Evolutionary conservation across 64 coral and sea anemone genomes (phyloP).

Genomic region (Actinia equina): DNA sequence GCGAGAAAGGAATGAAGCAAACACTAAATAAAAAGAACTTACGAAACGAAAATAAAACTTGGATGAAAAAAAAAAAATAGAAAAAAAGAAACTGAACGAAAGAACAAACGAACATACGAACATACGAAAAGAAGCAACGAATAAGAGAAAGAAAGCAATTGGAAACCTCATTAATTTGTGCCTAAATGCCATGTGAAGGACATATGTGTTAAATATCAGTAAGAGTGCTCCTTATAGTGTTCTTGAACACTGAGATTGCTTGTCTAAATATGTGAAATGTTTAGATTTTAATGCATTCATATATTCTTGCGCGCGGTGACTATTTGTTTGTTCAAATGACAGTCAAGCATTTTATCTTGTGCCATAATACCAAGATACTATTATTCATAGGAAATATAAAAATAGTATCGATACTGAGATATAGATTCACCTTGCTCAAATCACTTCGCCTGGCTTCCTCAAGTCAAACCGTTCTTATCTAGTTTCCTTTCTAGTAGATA

Average conservation of each 20-base stretch:
- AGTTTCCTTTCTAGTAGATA: not conserved
- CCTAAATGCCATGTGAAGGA: not conserved
- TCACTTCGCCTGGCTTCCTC: not conserved
- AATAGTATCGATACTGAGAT: not conserved
- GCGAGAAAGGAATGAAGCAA: no score
- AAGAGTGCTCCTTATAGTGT: not conserved
- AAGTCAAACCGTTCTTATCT: not conserved
- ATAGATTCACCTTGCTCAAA: not conserved
- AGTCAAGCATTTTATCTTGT: not conserved
- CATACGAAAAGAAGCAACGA: no score
- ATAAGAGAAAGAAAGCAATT: no score
- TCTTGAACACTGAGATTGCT: not conserved
- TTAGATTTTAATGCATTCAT: no score
- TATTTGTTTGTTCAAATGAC: conserved; percentile 1
- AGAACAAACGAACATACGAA: no score
- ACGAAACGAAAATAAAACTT: no score
- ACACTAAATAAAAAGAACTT: no score
- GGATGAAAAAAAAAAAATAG: no score
- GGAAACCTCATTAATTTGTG: no score
- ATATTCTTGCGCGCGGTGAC: no score
- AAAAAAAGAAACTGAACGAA: no score
- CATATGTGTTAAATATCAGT: not conserved
- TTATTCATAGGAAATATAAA: not conserved
- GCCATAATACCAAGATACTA: not conserved
- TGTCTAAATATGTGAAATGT: not conserved